Evolutionary conservation across 2,113 vertebrate species (phyloP), one percentile per base, ranked within the genome.

Genomic region (Eulemur macaco): DNA sequence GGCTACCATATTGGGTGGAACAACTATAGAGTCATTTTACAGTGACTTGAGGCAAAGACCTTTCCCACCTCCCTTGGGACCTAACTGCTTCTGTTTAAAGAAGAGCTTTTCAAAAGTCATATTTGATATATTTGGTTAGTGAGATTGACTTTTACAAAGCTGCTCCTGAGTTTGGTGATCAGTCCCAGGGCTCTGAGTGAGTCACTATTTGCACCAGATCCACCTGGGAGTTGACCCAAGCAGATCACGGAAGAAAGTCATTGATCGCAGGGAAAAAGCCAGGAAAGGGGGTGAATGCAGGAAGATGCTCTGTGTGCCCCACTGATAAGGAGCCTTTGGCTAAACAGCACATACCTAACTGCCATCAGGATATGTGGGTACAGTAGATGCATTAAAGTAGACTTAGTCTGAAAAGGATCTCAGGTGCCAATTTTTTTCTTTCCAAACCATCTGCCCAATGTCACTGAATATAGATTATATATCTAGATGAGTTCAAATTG

Each of bases 71-170:
- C 42, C 52, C 20, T 84, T 86, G 42, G 58, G 45, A 96, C 31
- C 27, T 52, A 47, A 69, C 20, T 96, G 54, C 20, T 89, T 91
- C 86, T 95, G 45, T 84, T 93, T 93, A 7, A 80, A 85, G 37
- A 47, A 77, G 45, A 47, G 60, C 56, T 71, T 69, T 93, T 77
- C 2, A n/a, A 56, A 92, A 95, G 77, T 42, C 63, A 21, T 63
- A 58, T 42, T 96, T 94, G 52, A 83, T 66, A 6, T 78, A 66
- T 80, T 91, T 73, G 81, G 82, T 87, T 83, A 52, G 45, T 8
- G 81, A 58, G 42, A 69, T 20, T 84, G 95, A 82, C 60, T 81
- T 95, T 94, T 52, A 25, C 39, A 81, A 81, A 85, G n/a, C 13
- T 56, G 76, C 69, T 50, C 11, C 58, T 78, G 71, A 56, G 52